These are phyloP conservation scores for Enteromius treurensis DNA, from an alignment of 2,797 vertebrate species.

Conservation along the genomic window DNA sequence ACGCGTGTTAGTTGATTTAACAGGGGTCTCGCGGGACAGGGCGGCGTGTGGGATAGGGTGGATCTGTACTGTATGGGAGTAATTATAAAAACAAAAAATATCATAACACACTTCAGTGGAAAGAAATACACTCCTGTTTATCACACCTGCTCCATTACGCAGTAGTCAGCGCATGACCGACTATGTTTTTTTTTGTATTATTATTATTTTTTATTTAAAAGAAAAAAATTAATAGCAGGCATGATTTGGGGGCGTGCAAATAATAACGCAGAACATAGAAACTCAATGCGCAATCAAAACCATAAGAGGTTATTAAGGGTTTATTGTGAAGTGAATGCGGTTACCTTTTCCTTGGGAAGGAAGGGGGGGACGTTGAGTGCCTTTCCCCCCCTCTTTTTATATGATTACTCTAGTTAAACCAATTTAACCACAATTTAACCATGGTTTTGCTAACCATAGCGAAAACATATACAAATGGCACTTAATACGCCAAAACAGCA, in stretches of 20 bases:
- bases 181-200: not conserved
- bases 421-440: too few relatives aligned
- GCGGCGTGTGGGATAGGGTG: conserved; percentile 66
- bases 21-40: conserved; percentile 63
- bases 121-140: conserved; percentile 71
- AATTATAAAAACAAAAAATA: conserved; percentile 69
- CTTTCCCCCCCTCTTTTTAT: not conserved
- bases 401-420: too few relatives aligned
- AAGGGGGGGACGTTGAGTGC: conserved; percentile 14
- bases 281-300: conserved; percentile 16
- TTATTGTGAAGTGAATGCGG: conserved; percentile 18
- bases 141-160: conserved; percentile 47
- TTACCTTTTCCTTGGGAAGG: conserved; percentile 73
- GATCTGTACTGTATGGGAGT: conserved; percentile 38
- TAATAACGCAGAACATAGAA: not conserved
- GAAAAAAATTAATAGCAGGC: too few relatives aligned
- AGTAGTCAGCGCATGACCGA: not conserved
- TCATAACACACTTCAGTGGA: conserved; percentile 68
- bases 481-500: too few relatives aligned
- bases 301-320: conserved; percentile 67
- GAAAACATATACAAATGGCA: too few relatives aligned
- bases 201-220: not conserved
- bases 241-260: not conserved
- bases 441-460: too few relatives aligned
- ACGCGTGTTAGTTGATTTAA: not conserved